Conservation (phyloP, 2,888 invertebrate genomes). For the Cheilosia vulpina region DNA sequence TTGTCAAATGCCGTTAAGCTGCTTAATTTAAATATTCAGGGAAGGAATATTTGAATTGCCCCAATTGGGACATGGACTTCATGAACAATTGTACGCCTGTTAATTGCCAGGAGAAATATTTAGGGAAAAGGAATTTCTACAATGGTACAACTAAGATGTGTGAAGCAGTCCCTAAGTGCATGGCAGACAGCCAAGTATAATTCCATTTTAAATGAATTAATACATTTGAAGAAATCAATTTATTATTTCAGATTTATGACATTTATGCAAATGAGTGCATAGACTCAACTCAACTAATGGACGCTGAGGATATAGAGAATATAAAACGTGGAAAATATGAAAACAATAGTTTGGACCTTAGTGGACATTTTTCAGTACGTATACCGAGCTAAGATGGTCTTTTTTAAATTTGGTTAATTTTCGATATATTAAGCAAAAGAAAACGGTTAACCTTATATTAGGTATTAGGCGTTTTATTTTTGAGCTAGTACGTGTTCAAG, state of each 20-base stretch:
- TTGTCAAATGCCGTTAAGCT: neutral
- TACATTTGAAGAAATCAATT: too few relatives aligned
- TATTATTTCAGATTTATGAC: slow-evolving; percentile 68
- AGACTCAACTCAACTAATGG: slow-evolving; percentile 49
- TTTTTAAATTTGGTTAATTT: neutral
- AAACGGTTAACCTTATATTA: too few relatives aligned
- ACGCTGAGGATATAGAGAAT: slow-evolving; percentile 57
- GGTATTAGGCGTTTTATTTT: too few relatives aligned
- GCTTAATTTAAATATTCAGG: slow-evolving; percentile 48
- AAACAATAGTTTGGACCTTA: slow-evolving; percentile 58
- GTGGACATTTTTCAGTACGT: slow-evolving; percentile 4
- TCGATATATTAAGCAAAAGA: neutral
- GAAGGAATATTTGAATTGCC: slow-evolving; percentile 77
- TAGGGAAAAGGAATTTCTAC: slow-evolving; percentile 84
- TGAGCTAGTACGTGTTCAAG: too few relatives aligned
- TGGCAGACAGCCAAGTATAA: slow-evolving; percentile 12
- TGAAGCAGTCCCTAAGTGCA: slow-evolving; percentile 76
- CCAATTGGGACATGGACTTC: slow-evolving; percentile 84
- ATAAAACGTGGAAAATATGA: slow-evolving; percentile 67
- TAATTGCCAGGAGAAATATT: slow-evolving; percentile 85
- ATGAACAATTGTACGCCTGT: slow-evolving; percentile 84
- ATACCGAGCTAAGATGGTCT: neutral
- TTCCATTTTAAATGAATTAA: neutral
- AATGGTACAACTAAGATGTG: slow-evolving; percentile 80
- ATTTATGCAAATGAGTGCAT: slow-evolving; percentile 74